Percentiles rank a stretch among this genome's conserved stretches.
These are phyloP conservation scores for Tragelaphus imberbis DNA, from an alignment of 2,113 vertebrate genomes.

Conservation along the genomic window DNA sequence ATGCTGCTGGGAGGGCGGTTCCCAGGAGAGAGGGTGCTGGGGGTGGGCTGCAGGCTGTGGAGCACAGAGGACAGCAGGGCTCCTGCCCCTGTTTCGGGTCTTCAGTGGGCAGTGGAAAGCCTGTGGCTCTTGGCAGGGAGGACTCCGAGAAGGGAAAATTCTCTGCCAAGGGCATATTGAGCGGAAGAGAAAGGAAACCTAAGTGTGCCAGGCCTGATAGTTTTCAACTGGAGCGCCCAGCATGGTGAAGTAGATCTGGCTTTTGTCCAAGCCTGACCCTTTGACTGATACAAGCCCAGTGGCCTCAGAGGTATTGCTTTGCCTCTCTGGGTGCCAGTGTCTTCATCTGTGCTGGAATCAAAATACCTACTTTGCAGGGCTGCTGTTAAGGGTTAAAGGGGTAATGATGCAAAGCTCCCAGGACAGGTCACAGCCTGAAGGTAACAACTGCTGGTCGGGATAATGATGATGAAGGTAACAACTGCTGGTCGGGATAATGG, in stretches of 20 bases:
- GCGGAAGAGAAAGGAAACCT: neutral
- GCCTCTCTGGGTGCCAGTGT: neutral
- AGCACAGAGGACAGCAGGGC: accelerated
- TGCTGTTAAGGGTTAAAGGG: neutral
- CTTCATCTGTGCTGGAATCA: neutral
- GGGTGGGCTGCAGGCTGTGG: neutral
- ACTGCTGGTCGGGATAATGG: neutral
- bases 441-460: neutral
- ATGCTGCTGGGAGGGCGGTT: neutral
- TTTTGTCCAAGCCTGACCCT: neutral
- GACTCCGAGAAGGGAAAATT: neutral
- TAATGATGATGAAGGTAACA: too few species aligned
- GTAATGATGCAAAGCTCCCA: neutral
- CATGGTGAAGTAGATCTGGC: accelerated
- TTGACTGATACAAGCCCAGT: neutral
- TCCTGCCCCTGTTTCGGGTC: neutral
- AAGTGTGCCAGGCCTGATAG: neutral
- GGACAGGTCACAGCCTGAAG: neutral
- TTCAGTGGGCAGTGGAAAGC: neutral
- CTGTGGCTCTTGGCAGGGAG: neutral
- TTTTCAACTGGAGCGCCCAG: neutral
- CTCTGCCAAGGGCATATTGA: neutral
- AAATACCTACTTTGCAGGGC: neutral
- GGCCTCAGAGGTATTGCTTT: neutral
- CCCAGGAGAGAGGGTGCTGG: neutral